phyloP scores from a whole-genome alignment of 2,113 vertebrate genomes.

The Pygoscelis antarcticus region DNA sequence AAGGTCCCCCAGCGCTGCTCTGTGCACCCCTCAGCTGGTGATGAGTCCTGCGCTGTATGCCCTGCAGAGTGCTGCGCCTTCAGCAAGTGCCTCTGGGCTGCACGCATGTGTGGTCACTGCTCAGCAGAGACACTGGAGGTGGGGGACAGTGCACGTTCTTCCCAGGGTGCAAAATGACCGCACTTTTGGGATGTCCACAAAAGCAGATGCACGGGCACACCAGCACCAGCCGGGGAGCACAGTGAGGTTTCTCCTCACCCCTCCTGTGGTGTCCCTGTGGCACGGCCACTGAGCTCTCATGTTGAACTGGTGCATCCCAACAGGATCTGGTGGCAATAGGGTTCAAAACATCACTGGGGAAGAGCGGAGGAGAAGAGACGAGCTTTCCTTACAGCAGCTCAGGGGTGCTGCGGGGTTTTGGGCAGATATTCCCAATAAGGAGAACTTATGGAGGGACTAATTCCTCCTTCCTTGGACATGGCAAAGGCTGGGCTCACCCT shows the following conservation, averaged over 20 bases:
- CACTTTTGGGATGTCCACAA: too few species aligned
- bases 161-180: neutral
- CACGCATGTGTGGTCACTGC: accelerated
- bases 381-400: neutral
- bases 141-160: neutral
- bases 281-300: accelerated
- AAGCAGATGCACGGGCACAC: too few species aligned
- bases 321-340: neutral
- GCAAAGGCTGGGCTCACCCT: neutral
- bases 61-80: neutral
- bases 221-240: neutral
- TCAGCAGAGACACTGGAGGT: neutral
- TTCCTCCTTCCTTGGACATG: neutral
- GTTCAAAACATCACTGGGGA: neutral
- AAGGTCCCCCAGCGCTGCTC: neutral
- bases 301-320: neutral
- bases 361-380: neutral
- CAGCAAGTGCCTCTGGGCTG: neutral
- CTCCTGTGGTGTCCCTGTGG: neutral
- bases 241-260: neutral
- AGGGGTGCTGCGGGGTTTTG: neutral
- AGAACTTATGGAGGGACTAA: accelerated
- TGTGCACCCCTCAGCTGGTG: neutral
- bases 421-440: neutral
- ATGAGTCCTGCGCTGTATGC: neutral